phyloP scores from a whole-genome alignment of 2,888 invertebrate species.

The Oasisia sp. region DNA sequence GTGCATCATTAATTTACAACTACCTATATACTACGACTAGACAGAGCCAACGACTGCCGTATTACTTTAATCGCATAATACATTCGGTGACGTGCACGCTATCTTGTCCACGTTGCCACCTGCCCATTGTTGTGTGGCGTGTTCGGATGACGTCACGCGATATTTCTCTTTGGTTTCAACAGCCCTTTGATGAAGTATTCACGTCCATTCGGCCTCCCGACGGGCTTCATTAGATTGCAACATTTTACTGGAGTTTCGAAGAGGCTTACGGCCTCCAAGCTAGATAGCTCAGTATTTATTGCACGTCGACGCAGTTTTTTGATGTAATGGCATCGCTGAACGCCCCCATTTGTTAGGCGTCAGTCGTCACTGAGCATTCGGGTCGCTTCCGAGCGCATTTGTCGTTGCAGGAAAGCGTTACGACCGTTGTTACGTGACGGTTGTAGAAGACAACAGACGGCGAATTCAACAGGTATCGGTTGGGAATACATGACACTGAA shows the following conservation, averaged over 20 bases:
- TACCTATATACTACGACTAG: neutral
- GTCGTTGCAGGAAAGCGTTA: constrained; percentile 6
- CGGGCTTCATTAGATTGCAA: neutral
- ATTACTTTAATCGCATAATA: neutral
- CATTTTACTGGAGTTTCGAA: neutral
- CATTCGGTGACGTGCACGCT: neutral
- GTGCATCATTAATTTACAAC: neutral
- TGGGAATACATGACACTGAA: neutral
- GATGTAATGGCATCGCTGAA: neutral
- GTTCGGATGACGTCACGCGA: neutral
- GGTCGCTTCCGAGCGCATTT: neutral
- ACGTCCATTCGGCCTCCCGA: neutral
- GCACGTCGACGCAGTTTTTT: neutral
- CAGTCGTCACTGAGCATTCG: neutral
- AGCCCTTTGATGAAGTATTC: neutral
- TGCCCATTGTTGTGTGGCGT: neutral
- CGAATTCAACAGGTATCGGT: neutral
- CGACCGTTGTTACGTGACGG: neutral
- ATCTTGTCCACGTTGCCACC: neutral
- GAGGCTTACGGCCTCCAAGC: neutral
- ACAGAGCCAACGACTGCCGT: neutral
- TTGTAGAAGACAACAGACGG: neutral
- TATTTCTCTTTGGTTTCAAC: constrained; percentile 8
- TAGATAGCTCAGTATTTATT: neutral
- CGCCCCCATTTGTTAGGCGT: neutral